A percentile compares a stretch with the other conserved stretches of the same genome.
Conservation (phyloP, 2,888 invertebrate genomes). For the Drepana falcataria region DNA sequence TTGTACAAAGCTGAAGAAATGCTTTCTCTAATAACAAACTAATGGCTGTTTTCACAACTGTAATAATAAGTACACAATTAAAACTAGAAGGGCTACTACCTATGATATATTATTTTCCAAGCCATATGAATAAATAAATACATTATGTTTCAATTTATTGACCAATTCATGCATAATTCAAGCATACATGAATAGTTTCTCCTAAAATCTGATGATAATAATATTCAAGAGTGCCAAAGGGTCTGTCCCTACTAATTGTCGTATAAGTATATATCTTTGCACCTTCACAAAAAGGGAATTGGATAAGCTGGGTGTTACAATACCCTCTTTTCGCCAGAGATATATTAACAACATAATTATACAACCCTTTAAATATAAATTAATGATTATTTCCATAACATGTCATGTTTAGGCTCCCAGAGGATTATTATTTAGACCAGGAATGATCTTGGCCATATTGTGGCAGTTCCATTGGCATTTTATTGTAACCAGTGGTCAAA, state of each 20-base stretch:
- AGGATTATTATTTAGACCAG: slow-evolving; percentile 43
- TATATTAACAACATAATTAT: no score
- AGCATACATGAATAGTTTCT: background rate
- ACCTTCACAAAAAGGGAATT: no score
- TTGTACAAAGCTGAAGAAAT: background rate
- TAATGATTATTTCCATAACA: no score
- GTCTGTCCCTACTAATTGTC: no score
- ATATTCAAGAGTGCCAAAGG: background rate
- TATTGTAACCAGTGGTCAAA: slow-evolving; percentile 49
- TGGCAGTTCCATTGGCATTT: slow-evolving; percentile 65
- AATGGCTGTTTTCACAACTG: background rate
- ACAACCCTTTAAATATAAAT: no score
- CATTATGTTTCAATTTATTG: background rate
- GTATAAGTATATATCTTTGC: no score
- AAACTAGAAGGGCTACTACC: background rate
- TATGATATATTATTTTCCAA: background rate
- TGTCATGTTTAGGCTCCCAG: no score
- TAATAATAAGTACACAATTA: background rate
- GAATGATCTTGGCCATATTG: slow-evolving; percentile 64
- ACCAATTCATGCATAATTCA: background rate
- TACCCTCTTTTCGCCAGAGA: no score
- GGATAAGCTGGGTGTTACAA: no score
- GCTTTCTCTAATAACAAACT: background rate
- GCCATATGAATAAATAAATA: background rate
- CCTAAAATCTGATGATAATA: slow-evolving; percentile 1